Percentiles rank a stretch among this genome's conserved stretches.
Evolutionary conservation across 2,797 vertebrate species (phyloP).

Genomic region (Coendou prehensilis): DNA sequence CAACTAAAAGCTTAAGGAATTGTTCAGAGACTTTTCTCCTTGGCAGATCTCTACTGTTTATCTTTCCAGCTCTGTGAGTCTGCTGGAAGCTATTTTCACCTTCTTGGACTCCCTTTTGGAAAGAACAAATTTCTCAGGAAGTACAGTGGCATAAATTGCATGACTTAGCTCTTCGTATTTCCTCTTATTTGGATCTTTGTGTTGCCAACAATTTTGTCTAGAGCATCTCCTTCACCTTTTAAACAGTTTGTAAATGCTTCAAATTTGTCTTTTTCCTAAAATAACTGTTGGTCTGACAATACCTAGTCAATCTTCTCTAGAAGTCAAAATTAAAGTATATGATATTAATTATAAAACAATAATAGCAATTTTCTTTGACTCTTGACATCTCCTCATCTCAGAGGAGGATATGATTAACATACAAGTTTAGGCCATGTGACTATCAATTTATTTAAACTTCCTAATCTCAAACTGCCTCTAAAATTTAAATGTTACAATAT

Average conservation of each 20-base stretch:
- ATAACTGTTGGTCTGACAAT: neutral
- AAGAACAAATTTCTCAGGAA: neutral
- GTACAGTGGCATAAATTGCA: neutral
- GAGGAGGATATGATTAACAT: neutral
- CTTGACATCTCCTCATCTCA: neutral
- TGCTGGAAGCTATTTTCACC: neutral
- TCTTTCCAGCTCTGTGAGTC: neutral
- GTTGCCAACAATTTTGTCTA: neutral
- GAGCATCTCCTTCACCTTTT: neutral
- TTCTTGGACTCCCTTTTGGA: neutral
- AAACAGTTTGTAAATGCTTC: neutral
- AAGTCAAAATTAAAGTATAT: neutral
- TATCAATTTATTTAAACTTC: neutral
- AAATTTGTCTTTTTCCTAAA: neutral
- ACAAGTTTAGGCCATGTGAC: neutral
- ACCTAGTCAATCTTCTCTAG: neutral
- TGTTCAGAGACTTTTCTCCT: neutral
- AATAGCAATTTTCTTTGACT: neutral
- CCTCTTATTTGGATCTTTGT: conserved; percentile 2
- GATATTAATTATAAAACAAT: neutral
- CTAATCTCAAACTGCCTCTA: neutral
- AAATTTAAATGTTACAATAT: neutral
- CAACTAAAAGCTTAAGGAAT: neutral
- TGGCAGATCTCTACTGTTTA: neutral
- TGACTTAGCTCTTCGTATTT: neutral